Percentiles rank a stretch among this genome's conserved stretches.
Evolutionary conservation across 2,888 invertebrate species (phyloP).

Genomic region (Parnassius glacialis): DNA sequence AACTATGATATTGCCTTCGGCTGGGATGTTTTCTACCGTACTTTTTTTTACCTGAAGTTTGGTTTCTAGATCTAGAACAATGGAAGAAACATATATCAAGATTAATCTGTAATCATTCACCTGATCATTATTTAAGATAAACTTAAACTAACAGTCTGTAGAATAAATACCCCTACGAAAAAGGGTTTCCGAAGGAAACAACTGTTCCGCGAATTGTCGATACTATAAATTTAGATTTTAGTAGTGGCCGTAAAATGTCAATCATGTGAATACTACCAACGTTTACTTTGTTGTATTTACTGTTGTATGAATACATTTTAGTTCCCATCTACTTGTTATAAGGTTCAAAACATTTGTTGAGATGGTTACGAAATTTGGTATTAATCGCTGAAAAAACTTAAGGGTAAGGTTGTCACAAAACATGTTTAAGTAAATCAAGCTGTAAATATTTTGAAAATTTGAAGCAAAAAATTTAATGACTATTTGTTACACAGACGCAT

Average conservation of each 20-base stretch:
- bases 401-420: constrained; percentile 54
- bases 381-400: constrained; percentile 35
- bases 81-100: no score
- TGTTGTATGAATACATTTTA: constrained; percentile 1
- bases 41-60: no score
- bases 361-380: constrained; percentile 1
- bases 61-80: no score
- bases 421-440: constrained; percentile 51
- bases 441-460: constrained; percentile 51
- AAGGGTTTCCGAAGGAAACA: constrained; percentile 57
- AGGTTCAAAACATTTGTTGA: constrained; percentile 31
- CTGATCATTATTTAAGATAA: no score
- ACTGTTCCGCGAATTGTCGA: constrained; percentile 67
- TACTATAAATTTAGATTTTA: constrained; percentile 62
- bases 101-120: no score
- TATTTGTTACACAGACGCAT: constrained; percentile 41
- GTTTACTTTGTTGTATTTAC: constrained; percentile 31
- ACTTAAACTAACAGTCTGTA: constrained; percentile 30
- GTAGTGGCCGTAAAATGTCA: constrained; percentile 62
- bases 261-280: constrained; percentile 52
- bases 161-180: constrained; percentile 22
- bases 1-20: no score
- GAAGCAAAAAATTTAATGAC: constrained; percentile 46
- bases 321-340: constrained; percentile 30
- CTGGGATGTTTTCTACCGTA: no score